Evolutionary conservation across 2,113 vertebrate genomes (phyloP), one percentile per base, ranked within the genome.

Genomic region (Callorhinus ursinus): DNA sequence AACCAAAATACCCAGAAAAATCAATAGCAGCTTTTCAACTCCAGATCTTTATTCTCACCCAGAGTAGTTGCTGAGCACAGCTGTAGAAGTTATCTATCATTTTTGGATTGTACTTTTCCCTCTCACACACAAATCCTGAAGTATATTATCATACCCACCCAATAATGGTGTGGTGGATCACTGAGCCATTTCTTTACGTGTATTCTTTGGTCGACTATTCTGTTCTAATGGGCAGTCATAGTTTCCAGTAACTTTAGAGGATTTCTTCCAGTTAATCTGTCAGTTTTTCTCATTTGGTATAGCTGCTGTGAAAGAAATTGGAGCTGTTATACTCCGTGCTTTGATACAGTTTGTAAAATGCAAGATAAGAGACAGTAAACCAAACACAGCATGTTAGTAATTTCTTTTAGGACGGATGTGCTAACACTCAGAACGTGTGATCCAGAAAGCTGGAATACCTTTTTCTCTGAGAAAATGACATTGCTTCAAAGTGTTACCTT

Each of bases 301-400:
- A 61, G 98, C 98, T 98, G 97, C 98, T 98, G 98, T 69, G 98
- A 98, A 97, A 97, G 97, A 97, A 98, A 98, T 99, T 98, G 98
- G 98, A 98, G 98, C 97, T 82, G 96, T 98, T 99, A 94, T 33
- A 96, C 72, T 95, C 42, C 5, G 49, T 95, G 98, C 98, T 99
- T 98, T 98, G 98, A 98, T 98, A 95, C 83, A 92, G 98, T 97
- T 97, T 98, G 98, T 98, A 98, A 98, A 98, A 98, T 28, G 85
- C 96, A 97, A 98, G 98, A 96, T 97, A 96, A 98, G 96, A 98
- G 98, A 97, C 88, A 96, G 98, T 81, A 98, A 98, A 98, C 97
- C 97, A 96, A 97, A 97, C 98, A 82, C 98, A 98, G 98, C 98
- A 96, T 88, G 98, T 92, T 95, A 95, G 98, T 97, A 98, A 98